Percentiles rank a stretch among this genome's conserved stretches.
These are phyloP conservation scores for Coenobita brevimanus DNA, from an alignment of 1,140 invertebrate species.

Conservation along the genomic window DNA sequence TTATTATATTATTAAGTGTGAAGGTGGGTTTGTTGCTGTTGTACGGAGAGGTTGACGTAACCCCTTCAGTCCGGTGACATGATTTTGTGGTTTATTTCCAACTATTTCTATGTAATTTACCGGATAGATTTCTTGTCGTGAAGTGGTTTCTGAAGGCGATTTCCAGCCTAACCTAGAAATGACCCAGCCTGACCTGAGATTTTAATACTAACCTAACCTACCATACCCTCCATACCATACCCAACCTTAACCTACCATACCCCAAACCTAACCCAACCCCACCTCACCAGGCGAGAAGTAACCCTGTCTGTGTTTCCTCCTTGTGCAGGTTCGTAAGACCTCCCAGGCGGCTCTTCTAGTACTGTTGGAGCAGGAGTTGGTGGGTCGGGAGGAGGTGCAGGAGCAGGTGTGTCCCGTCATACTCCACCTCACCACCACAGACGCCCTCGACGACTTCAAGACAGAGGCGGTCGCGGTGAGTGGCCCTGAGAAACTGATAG, in stretches of 20 bases:
- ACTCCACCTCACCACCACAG: constrained; percentile 74
- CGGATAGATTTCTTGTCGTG: too few relatives aligned
- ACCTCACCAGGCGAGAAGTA: not conserved
- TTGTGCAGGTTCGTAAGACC: constrained; percentile 78
- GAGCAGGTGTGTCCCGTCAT: constrained; percentile 78
- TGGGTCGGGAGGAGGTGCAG: constrained; percentile 78
- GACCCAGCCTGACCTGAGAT: not conserved
- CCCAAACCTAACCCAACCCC: not conserved
- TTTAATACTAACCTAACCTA: not conserved
- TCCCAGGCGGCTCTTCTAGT: constrained; percentile 79
- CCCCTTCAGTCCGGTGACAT: too few relatives aligned
- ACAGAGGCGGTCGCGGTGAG: constrained; percentile 77
- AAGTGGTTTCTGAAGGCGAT: too few relatives aligned
- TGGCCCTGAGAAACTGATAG: too few relatives aligned
- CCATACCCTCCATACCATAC: not conserved
- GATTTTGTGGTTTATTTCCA: too few relatives aligned
- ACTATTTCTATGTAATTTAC: too few relatives aligned
- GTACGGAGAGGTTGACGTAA: too few relatives aligned
- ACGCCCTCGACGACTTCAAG: constrained; percentile 76
- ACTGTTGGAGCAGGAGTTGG: constrained; percentile 79
- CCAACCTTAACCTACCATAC: not conserved
- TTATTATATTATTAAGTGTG: too few relatives aligned
- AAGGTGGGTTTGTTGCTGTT: too few relatives aligned
- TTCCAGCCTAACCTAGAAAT: not conserved
- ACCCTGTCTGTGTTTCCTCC: not conserved